Conservation (phyloP, 2,888 invertebrate species). For the Leptothorax acervorum region DNA sequence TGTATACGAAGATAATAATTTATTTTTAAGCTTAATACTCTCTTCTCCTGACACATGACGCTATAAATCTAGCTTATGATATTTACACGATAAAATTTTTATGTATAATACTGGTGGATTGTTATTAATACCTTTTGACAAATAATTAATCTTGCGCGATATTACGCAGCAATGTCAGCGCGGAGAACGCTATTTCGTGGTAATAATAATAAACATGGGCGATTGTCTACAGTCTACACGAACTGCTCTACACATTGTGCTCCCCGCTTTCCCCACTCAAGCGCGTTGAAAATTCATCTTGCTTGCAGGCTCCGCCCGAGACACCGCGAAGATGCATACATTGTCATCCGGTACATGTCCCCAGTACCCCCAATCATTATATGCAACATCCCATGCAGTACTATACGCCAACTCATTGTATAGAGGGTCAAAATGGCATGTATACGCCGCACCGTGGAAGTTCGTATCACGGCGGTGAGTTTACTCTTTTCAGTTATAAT, state of each 20-base stretch:
- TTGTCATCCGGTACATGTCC: slow-evolving; percentile 81
- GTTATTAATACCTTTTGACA: slow-evolving; percentile 8
- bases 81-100: not conserved
- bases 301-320: slow-evolving; percentile 75
- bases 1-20: not conserved
- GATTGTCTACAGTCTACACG: slow-evolving; percentile 26
- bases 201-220: slow-evolving; percentile 37
- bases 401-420: slow-evolving; percentile 82
- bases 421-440: slow-evolving; percentile 79
- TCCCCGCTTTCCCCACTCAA: not conserved
- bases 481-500: slow-evolving; percentile 40
- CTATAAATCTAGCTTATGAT: not conserved
- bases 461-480: slow-evolving; percentile 83
- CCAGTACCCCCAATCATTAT: slow-evolving; percentile 81
- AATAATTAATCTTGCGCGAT: not conserved
- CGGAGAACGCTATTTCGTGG: not conserved
- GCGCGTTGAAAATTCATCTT: slow-evolving; percentile 46
- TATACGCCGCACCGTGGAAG: slow-evolving; percentile 80
- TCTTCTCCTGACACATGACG: not conserved
- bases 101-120: not conserved
- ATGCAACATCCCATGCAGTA: slow-evolving; percentile 79
- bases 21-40: not conserved
- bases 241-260: slow-evolving; percentile 9
- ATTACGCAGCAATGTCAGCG: not conserved
- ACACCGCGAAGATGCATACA: slow-evolving; percentile 82